phyloP scores from a whole-genome alignment of 1,140 invertebrate genomes.

The Sitobion miscanthi region DNA sequence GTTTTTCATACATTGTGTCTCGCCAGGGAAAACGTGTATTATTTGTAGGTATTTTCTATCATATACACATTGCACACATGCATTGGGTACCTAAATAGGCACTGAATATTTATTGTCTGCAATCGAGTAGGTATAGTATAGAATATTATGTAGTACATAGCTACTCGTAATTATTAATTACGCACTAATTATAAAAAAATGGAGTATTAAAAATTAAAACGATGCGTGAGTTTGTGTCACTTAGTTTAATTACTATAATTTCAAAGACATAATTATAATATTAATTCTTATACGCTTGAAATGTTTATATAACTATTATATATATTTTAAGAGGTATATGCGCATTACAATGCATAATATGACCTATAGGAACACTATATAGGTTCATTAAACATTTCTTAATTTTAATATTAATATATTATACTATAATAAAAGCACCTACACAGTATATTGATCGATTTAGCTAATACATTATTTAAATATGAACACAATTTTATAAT shows the following conservation, averaged over 20 bases:
- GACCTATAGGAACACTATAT: not conserved
- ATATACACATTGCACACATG: not conserved
- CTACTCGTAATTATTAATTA: not conserved
- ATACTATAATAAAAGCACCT: not conserved
- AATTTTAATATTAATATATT: not conserved
- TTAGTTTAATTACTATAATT: not conserved
- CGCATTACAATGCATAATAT: not conserved
- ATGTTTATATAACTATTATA: not conserved
- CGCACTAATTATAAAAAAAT: not conserved
- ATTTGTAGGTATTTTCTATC: not conserved
- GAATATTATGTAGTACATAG: not conserved
- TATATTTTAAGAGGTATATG: not conserved
- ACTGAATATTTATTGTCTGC: not conserved
- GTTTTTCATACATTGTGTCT: not conserved
- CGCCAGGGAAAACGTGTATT: not conserved
- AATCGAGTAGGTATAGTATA: not conserved
- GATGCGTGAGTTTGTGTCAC: not conserved
- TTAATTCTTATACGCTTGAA: not conserved
- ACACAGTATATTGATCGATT: not conserved
- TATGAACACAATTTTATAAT: not conserved
- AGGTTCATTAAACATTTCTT: not conserved
- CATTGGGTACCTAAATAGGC: not conserved
- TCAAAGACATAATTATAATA: not conserved
- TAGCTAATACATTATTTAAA: not conserved
- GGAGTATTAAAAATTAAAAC: not conserved